Evolutionary conservation across 2,888 invertebrate species (phyloP), one percentile per base, ranked within the genome.

Genomic region (Acleris sparsana): DNA sequence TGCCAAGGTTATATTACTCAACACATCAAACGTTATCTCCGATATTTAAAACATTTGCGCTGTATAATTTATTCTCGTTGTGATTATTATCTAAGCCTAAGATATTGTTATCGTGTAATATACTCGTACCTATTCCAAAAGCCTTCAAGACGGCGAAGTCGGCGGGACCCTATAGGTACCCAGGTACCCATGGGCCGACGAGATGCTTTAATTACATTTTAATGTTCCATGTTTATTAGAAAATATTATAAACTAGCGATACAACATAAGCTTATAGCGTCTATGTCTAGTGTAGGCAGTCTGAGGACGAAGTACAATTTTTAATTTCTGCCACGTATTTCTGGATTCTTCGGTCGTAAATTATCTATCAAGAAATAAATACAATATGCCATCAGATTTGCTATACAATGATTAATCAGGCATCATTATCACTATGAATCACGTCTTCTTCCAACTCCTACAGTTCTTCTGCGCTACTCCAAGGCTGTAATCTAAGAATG

Each of bases 121-220:
- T 79, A 73, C 33, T 33, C 33, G 33, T 39, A 39, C 39, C 13
- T 75, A 71, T 69, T 79, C 75, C 79, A 92, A 91, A 88, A 88
- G 92, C 91, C 92, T 88, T 82, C 89, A 76, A 78, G 92, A 92
- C 92, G 92, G 92, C 90, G 85, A 81, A 57, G 80, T 84, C 39
- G 46, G 16, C 84, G 85, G 82, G 75, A 78, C 84, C 83, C 52
- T 20, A 39, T 49, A 62, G 33, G 67, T 33, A 33, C 33, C 33
- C 33, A 33, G 67, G 69, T 69, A 73, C 71, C 67, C 51, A 39
- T 49, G 43, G 25, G 55, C 80, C 80, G 85, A 85, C 87, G 85
- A 73, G 84, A 92, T 90, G 92, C 92, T 92, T 92, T 92, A 92
- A 92, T 84, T 92, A 92, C 78, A 80, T 83, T 86, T 89, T 86